Base-by-base conservation (phyloP, 2,797 vertebrate genomes). In the Sebastes wilsoni region DNA sequence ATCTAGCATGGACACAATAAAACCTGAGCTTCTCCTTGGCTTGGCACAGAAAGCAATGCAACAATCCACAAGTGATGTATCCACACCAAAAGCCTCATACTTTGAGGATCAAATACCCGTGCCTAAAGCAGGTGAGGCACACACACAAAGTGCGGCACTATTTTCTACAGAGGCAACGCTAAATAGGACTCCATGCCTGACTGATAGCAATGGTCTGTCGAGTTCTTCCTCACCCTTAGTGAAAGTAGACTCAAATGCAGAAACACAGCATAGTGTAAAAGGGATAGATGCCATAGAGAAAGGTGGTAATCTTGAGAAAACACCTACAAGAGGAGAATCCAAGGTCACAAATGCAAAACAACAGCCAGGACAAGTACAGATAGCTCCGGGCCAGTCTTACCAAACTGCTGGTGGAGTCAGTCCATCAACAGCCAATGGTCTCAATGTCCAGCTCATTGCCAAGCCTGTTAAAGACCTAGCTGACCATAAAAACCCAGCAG, bases 41-140 rank as follows among this genome's bases (percentile, higher is more conserved):
- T 82, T 90, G 80, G 72, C 77, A 81, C 79, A 91, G 90, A 93
- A 94, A 87, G 83, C 72, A 81, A 73, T 88, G 32, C 88, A 90
- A 66, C 92, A 92, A 81, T 80, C 92, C 78, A 84, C 91, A 91
- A 87, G 66, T 86, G 90, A 94, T 34, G 82, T 81, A 87, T 82
- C 89, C 60, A 66, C 79, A 87, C 22, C 89, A 85, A 94, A 92
- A 91, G 87, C 88, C 86, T 92, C 90, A 36, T 77, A 79, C 82
- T 87, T 89, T 83, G 91, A 94, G 85, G 90, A 87, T 90, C 36
- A 88, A 89, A 88, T 88, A 88, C 77, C 88, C 83, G 79, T 92
- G 72, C 87, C 80, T 87, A 90, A 89, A 93, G 77, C 88, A 93
- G 93, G 91, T 91, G 93, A 94, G 93, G 90, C 83, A 86, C 84